Evolutionary conservation across 1,140 invertebrate species (phyloP), one percentile per base, ranked within the genome.

Genomic region (Carposina sasakii): DNA sequence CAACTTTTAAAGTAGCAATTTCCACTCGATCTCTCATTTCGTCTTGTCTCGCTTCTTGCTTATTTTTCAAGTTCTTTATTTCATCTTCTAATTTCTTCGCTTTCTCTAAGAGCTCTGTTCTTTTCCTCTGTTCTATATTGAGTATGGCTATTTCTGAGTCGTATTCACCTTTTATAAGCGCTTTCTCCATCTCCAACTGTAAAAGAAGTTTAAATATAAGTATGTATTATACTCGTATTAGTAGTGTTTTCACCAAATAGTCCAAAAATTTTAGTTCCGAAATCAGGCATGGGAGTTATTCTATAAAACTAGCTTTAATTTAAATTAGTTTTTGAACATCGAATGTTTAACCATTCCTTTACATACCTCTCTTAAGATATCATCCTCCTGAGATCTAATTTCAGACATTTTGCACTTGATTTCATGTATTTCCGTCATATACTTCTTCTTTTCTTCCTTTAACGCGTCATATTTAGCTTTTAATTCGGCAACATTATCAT

Each of bases 111-210:
- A 91, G 81, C 47, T 92, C 91, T n/a, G 91, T 63, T 47, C 89
- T 89, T 34, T 88, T 87, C 33, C 90, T 87, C 59, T 92, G 89
- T 20, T 91, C 87, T 68, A 95, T 91, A 30, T 94, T 92, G 28
- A 95, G 75, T 52, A 93, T 91, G 9, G 91, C 87, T 57, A 91
- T 89, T 67, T 95, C 92, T 0, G 91, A 91, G 60, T 92, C 89
- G 53, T 92, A 90, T 78, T 96, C 94, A 0, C 93, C 94, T 47
- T 91, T 90, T 48, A 96, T 86, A 12, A 96, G 73, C 0, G 94
- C 93, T 68, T 91, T 90, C 71, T 96, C 94, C 76, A 95, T 88
- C 79, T 96, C 94, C 75, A 95, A 81, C 93, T 96, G 63, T 15
- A 88, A 86, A 54, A 60, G 45, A 33, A 50, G 21, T 52, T 37